Evolutionary conservation across 2,113 vertebrate species (phyloP), one percentile per base, ranked within the genome.

Genomic region (Takifugu bimaculatus): DNA sequence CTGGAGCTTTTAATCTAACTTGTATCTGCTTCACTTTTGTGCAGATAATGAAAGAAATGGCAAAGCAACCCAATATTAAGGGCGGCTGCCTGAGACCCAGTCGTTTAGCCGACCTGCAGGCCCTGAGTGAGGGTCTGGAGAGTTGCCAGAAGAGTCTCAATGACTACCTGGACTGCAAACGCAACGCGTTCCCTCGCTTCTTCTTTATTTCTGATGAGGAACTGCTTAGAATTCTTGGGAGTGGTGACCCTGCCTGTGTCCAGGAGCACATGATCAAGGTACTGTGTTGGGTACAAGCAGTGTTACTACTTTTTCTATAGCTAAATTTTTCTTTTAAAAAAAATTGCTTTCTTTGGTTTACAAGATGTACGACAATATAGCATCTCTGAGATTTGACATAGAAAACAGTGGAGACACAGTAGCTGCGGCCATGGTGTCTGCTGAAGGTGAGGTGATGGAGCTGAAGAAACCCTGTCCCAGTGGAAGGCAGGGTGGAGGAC

Each of bases 231-330:
- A 96, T 99, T 66, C 88, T 99, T 62, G 96, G 97, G 0, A 99
- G 89, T 84, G 93, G 92, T 20, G 92, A 92, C 54, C 94, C 93
- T 0, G 61, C 91, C 10, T 96, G 95, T 52, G 93, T 99, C 14
- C 97, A 99, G 89, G 96, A 99, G 65, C 96, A 99, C 81, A 93
- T 99, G 88, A 98, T 98, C 59, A 99, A 99, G 95, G 96, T 96
- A 72, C 14, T 13, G 49, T 13, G 2, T 0, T 4, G 42, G n/a
- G 15, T 2, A 51, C 3, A 4, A 12, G 0, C 13, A 47, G 43
- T 12, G 14, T 4, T 47, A 20, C n/a, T 70, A 9, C 6, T 6
- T 43, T 20, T n/a, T 25, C 43, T 50, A 3, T 75, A 26, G 5
- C 13, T 63, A 67, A 64, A 64, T 13, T 35, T 50, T 44, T 20